Conservation (phyloP, 1,140 invertebrate species). For the Ips nitidus region DNA sequence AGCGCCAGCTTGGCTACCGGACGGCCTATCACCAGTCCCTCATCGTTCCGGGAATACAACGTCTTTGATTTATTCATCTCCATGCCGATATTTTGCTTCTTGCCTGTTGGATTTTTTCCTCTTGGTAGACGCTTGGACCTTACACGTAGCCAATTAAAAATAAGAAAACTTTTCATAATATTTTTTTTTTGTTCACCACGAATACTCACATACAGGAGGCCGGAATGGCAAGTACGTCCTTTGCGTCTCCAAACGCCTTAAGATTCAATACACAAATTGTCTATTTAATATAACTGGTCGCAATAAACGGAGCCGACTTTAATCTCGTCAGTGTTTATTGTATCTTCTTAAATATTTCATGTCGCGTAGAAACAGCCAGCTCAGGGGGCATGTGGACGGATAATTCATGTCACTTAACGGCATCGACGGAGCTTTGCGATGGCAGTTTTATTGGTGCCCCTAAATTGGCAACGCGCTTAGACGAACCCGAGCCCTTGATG, state of each 20-base stretch:
- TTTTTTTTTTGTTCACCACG: not conserved
- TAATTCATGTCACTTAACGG: slow-evolving; percentile 53
- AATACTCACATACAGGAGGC: too few relatives aligned
- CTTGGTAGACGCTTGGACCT: too few relatives aligned
- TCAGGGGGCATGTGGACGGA: slow-evolving; percentile 41
- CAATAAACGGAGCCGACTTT: slow-evolving; percentile 36
- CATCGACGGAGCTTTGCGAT: slow-evolving; percentile 51
- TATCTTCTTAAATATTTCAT: slow-evolving; percentile 41
- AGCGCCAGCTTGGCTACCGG: slow-evolving; percentile 39
- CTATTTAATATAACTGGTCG: slow-evolving; percentile 35
- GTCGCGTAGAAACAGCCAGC: slow-evolving; percentile 35
- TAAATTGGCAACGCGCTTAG: slow-evolving; percentile 46
- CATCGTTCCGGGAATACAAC: slow-evolving; percentile 42
- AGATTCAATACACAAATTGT: slow-evolving; percentile 35
- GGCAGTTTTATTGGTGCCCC: slow-evolving; percentile 53
- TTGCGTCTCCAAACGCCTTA: not conserved
- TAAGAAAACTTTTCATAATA: too few relatives aligned
- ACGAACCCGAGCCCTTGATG: slow-evolving; percentile 27
- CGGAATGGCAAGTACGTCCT: too few relatives aligned
- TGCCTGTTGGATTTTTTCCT: not conserved
- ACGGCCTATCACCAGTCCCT: slow-evolving; percentile 38
- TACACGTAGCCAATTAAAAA: too few relatives aligned
- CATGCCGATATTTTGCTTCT: slow-evolving; percentile 34
- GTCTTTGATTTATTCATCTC: slow-evolving; percentile 46
- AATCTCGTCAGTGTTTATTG: slow-evolving; percentile 38